phyloP scores from a whole-genome alignment of 2,888 invertebrate species.

The Zaprionus obscuricornis region DNA sequence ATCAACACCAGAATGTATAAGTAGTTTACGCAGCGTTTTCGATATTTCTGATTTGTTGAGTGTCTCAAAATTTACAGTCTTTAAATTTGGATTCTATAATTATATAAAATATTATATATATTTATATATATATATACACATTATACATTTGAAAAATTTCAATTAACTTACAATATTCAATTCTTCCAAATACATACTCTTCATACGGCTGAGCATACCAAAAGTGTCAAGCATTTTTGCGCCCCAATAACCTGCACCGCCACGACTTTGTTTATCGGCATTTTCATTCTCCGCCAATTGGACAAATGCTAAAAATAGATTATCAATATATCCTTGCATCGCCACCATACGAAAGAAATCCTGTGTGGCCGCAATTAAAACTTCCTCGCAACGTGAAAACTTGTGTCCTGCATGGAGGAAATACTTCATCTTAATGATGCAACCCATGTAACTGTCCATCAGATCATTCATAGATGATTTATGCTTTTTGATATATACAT shows the following conservation, averaged over 20 bases:
- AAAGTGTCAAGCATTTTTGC: conserved; percentile 76
- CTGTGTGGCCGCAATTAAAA: conserved; percentile 68
- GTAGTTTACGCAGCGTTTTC: conserved; percentile 62
- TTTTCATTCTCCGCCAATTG: conserved; percentile 74
- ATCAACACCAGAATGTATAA: conserved; percentile 73
- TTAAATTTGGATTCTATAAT: conserved; percentile 67
- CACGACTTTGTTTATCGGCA: conserved; percentile 48
- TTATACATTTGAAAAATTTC: too few relatives aligned
- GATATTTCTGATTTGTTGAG: conserved; percentile 69
- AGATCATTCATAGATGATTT: conserved; percentile 64
- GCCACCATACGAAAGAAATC: conserved; percentile 79
- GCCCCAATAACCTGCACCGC: conserved; percentile 82
- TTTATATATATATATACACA: too few relatives aligned
- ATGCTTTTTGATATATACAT: conserved; percentile 47
- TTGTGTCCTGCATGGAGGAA: conserved; percentile 70
- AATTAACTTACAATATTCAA: conserved; percentile 70
- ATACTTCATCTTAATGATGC: conserved; percentile 76
- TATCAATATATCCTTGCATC: conserved; percentile 76
- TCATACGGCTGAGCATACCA: conserved; percentile 76
- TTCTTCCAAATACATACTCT: conserved; percentile 76
- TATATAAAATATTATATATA: too few relatives aligned
- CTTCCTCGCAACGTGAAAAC: conserved; percentile 47
- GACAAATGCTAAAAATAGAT: conserved; percentile 75
- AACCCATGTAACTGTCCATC: conserved; percentile 63
- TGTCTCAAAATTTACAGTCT: conserved; percentile 59